Conservation (phyloP, 1,140 invertebrate species). For the Drosophila watanabei region DNA sequence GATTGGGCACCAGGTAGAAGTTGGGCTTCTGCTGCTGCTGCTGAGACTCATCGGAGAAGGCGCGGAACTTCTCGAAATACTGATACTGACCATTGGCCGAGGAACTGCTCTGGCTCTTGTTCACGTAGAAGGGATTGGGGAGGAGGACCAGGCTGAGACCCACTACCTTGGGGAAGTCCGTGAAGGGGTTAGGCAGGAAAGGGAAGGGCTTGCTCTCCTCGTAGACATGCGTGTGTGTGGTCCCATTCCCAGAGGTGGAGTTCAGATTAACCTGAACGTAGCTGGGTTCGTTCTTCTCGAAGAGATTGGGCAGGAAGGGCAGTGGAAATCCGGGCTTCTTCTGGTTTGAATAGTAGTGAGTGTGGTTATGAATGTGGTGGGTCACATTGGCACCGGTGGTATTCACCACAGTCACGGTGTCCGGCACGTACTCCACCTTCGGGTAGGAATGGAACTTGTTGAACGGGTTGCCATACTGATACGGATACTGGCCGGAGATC, state of each 20-base stretch:
- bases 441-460: conserved; percentile 19
- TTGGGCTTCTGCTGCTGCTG: conserved; percentile 14
- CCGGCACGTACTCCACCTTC: conserved; percentile 4
- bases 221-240: conserved; percentile 13
- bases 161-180: conserved; percentile 48
- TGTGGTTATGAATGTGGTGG: conserved; percentile 16
- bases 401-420: conserved; percentile 8
- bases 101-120: conserved; percentile 16
- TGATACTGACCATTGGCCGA: background rate
- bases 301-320: conserved; percentile 62
- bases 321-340: conserved; percentile 45
- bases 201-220: conserved; percentile 45
- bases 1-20: conserved; percentile 51
- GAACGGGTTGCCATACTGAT: conserved; percentile 3
- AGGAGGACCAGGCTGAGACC: conserved; percentile 42
- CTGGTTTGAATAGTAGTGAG: conserved; percentile 20
- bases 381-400: conserved; percentile 29
- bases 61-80: conserved; percentile 31
- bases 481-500: background rate
- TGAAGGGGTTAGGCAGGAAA: conserved; percentile 62
- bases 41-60: conserved; percentile 21
- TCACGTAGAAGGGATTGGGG: conserved; percentile 41
- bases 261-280: conserved; percentile 13
- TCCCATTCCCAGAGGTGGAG: conserved; percentile 19
- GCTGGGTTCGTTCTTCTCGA: conserved; percentile 44